Evolutionary conservation across 2,888 invertebrate genomes (phyloP), one percentile per base, ranked within the genome.

Genomic region (Cheilosia scutellata): DNA sequence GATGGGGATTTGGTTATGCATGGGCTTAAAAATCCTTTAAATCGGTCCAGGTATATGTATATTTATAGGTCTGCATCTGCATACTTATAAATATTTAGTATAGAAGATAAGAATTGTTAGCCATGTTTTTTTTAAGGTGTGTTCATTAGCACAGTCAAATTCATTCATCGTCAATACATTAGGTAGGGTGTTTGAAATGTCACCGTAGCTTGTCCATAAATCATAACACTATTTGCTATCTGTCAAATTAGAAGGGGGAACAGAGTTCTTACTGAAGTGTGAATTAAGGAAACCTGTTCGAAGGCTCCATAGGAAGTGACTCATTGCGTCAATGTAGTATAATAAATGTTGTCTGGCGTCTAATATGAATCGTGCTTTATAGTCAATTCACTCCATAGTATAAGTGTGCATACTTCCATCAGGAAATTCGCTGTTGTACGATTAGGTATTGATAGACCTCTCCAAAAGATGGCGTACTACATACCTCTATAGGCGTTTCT

Each of bases 221-320:
- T 49, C 33, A 49, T 63, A 33, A 33, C 20, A 63, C 33, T 33
- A 33, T 63, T 47, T 16, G 20, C 7, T 47, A 47, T 47, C 7
- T 3, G 29, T 11, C 7, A 2, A n/a, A 16, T 44, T 7, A 47
- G 47, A 47, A 7, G n/a, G 7, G 2, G 9, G 1, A 20, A 47
- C 3, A 47, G 16, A 47, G 47, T 29, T 63, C 74, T 63, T 29
- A 13, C 2, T n/a, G 51, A 51, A 57, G 42, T n/a, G 16, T 44
- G 65, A 49, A 40, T 65, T 66, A 29, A 60, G 27, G 29, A 16
- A 57, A 65, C 29, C 1, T 27, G 37, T 33, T 47, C 47, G 47
- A 16, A 47, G 16, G 47, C 16, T 4, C 11, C 37, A 29, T 33
- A 25, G 5, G 33, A 63, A 49, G 33, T 49, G 20, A 63, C 20